These are phyloP conservation scores for Drosophila athabasca DNA, from an alignment of 1,140 invertebrate species.

Conservation along the genomic window DNA sequence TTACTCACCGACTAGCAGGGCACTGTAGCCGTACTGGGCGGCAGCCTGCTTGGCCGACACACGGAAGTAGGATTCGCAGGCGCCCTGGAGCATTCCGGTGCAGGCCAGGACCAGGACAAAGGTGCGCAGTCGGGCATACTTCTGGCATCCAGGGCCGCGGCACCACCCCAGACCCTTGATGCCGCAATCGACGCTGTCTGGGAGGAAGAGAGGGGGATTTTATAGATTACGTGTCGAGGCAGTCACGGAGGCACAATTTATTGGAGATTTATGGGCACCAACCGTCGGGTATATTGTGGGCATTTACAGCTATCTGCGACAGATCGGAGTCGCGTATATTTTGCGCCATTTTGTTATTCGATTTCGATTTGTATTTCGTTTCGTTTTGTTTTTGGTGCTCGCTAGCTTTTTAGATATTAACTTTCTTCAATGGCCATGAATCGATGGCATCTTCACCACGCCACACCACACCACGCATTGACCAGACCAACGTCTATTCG, in stretches of 20 bases:
- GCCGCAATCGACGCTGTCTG: slow-evolving; percentile 87
- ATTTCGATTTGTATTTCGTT: slow-evolving; percentile 31
- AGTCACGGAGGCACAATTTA: too few relatives aligned
- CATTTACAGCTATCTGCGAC: slow-evolving; percentile 76
- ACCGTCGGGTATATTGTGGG: slow-evolving; percentile 76
- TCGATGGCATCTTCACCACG: slow-evolving; percentile 48
- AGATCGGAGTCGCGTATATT: slow-evolving; percentile 69
- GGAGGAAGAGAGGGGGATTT: slow-evolving; percentile 1
- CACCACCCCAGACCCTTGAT: slow-evolving; percentile 85
- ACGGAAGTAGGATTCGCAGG: slow-evolving; percentile 85
- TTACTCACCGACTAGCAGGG: slow-evolving; percentile 84
- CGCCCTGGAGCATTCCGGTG: slow-evolving; percentile 85
- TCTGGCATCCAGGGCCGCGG: slow-evolving; percentile 84
- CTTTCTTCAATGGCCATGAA: slow-evolving; percentile 18
- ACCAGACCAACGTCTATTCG: slow-evolving; percentile 57
- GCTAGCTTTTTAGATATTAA: slow-evolving; percentile 11
- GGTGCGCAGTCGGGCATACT: slow-evolving; percentile 85
- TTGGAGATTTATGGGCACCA: slow-evolving; percentile 31
- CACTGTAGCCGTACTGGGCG: slow-evolving; percentile 84
- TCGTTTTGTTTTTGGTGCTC: slow-evolving; percentile 26
- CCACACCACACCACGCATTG: slow-evolving; percentile 13
- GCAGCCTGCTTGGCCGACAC: slow-evolving; percentile 85
- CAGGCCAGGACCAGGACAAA: slow-evolving; percentile 85
- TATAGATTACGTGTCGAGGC: neutral
- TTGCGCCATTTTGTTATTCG: slow-evolving; percentile 59